Percentiles rank a stretch among this genome's conserved stretches.
Evolutionary conservation across 2,113 vertebrate species (phyloP).

Genomic region (Tetrao urogallus): DNA sequence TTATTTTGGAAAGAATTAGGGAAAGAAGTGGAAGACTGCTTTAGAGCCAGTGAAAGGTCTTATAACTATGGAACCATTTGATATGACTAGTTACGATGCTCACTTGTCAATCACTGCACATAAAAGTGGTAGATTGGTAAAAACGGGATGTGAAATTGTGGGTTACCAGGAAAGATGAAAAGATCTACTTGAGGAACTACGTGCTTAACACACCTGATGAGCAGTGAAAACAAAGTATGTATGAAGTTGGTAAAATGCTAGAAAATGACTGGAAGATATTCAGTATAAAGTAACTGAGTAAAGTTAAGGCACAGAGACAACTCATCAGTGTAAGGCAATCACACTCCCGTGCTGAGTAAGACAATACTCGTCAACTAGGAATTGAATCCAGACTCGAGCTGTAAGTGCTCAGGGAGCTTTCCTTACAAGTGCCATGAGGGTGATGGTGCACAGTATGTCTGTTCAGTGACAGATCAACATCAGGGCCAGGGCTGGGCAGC

Average conservation of each 20-base stretch:
- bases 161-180: neutral
- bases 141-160: neutral
- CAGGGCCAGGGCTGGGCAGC: accelerated
- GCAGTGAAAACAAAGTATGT: neutral
- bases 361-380: neutral
- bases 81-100: neutral
- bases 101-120: neutral
- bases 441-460: accelerated
- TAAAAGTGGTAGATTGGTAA: neutral
- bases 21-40: neutral
- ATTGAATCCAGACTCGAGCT: neutral
- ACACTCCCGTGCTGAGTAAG: neutral
- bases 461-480: neutral
- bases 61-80: neutral
- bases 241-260: neutral
- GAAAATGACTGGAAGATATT: neutral
- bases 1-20: neutral
- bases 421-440: neutral
- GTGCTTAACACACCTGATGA: neutral
- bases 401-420: neutral
- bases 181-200: neutral
- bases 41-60: neutral
- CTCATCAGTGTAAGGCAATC: neutral
- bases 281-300: neutral
- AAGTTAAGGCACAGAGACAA: neutral